Base-by-base conservation (phyloP, 1,140 invertebrate species). In the Nebria ingens region DNA sequence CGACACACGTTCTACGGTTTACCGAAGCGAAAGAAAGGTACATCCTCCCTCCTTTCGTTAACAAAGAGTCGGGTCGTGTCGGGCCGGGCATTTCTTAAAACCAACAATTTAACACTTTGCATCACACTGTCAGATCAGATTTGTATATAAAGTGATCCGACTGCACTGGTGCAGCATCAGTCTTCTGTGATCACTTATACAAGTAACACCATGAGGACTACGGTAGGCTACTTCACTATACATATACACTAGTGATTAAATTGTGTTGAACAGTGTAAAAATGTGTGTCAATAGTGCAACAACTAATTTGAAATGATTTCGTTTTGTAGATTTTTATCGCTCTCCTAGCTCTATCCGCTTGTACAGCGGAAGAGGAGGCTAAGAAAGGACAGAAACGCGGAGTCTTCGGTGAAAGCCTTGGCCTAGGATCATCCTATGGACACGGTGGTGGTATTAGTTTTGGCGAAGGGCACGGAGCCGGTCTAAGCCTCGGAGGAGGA, bases 371-470 rank as follows among this genome's bases (percentile, higher is more conserved):
- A 19, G 52, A 53, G 21, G 52, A 15, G 21, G 52, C 22, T 17
- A 53, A 53, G 52, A 53, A 53, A 53, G 21, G 17, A 34, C 6
- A 45, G 6, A 45, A 45, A 45, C 40, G 40, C 15, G 40, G 40
- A 12, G 40, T 45, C 40, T 45, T 45, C 17, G 40, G 40, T 45
- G 40, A 45, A 45, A 17, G 40, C 9, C 6, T 45, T 17, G 15
- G 40, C 40, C 9, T 9, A 9, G 40, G 40, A 13, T 29, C 21
- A 11, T 17, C n/a, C 4, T n/a, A 13, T 17, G 21, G 15, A 15
- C n/a, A 53, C 13, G 20, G 52, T 29, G 52, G 52, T n/a, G n/a
- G 21, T 9, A 19, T 13, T 6, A 19, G 42, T 49, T 17, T 49
- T 49, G 42, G 42, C 6, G 42, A 17, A 49, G 42, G 42, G 4